Evolutionary conservation across 2,888 invertebrate genomes (phyloP).

Genomic region (Shargacucullia verbasci): DNA sequence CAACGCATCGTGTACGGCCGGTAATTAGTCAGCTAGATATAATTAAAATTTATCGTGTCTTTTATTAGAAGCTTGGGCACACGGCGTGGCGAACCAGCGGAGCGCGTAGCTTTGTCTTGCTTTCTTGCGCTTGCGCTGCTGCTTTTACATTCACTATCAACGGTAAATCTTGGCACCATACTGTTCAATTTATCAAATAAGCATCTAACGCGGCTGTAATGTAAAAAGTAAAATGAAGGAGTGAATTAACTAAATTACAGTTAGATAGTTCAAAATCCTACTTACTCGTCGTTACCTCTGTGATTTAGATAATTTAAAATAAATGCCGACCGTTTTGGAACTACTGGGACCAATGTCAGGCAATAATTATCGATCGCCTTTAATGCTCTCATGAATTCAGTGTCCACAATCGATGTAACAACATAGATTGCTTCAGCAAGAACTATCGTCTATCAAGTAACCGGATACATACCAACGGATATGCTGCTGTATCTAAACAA

Average conservation of each 20-base stretch:
- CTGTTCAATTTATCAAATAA: constrained; percentile 69
- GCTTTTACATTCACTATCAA: constrained; percentile 73
- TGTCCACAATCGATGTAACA: constrained; percentile 1
- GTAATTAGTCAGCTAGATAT: constrained; percentile 75
- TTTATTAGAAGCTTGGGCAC: constrained; percentile 76
- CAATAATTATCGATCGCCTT: constrained; percentile 7
- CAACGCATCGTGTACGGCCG: constrained; percentile 52
- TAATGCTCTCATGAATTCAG: constrained; percentile 10
- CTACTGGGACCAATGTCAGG: no score
- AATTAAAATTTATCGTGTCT: constrained; percentile 83
- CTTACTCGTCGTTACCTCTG: no score
- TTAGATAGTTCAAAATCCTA: no score
- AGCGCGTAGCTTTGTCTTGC: constrained; percentile 73
- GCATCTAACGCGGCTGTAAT: constrained; percentile 54
- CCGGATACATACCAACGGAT: constrained; percentile 51
- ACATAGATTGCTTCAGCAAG: constrained; percentile 15
- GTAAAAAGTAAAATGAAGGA: constrained; percentile 38
- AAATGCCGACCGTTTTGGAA: no score
- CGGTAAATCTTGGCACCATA: constrained; percentile 72
- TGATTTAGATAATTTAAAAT: no score
- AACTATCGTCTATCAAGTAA: constrained; percentile 31
- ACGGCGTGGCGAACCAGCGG: constrained; percentile 70
- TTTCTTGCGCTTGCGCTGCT: constrained; percentile 76
- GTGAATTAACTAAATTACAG: constrained; percentile 13
- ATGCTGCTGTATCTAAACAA: constrained; percentile 30